A percentile compares a stretch with the other conserved stretches of the same genome.
Conservation (phyloP, 2,113 vertebrate genomes). For the Dicaeum eximium region DNA sequence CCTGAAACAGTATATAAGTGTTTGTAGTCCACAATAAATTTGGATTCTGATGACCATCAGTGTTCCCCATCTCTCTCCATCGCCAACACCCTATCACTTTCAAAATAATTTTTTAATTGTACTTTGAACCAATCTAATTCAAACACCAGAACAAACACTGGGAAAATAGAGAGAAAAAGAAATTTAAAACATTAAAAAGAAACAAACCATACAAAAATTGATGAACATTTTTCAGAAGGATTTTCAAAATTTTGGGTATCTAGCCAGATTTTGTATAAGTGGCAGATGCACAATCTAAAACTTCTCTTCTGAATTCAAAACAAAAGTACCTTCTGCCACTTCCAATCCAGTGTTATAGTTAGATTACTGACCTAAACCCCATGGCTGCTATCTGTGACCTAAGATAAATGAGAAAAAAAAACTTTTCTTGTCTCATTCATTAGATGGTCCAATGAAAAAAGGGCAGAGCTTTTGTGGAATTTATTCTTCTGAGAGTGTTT, state of each 20-base stretch:
- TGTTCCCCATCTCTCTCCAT: too few relatives aligned
- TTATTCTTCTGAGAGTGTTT: not conserved
- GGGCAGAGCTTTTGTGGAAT: not conserved
- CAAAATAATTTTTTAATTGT: not conserved
- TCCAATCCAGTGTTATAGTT: not conserved
- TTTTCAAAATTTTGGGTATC: not conserved
- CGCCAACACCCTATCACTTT: not conserved
- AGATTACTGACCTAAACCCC: not conserved
- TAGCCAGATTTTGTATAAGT: not conserved
- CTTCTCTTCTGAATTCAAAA: not conserved
- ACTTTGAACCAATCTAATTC: not conserved
- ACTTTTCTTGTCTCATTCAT: not conserved
- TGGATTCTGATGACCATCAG: too few relatives aligned
- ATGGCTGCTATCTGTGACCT: not conserved
- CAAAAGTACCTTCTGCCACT: not conserved
- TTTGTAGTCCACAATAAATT: too few relatives aligned
- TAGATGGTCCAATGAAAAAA: not conserved
- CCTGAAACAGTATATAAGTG: too few relatives aligned
- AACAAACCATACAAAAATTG: not conserved
- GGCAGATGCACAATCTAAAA: not conserved
- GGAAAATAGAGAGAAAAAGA: not conserved
- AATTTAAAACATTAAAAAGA: not conserved
- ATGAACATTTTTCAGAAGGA: not conserved
- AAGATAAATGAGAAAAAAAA: not conserved
- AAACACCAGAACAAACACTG: not conserved